phyloP scores from a whole-genome alignment of 2,888 invertebrate genomes.

The Panopea generosa region DNA sequence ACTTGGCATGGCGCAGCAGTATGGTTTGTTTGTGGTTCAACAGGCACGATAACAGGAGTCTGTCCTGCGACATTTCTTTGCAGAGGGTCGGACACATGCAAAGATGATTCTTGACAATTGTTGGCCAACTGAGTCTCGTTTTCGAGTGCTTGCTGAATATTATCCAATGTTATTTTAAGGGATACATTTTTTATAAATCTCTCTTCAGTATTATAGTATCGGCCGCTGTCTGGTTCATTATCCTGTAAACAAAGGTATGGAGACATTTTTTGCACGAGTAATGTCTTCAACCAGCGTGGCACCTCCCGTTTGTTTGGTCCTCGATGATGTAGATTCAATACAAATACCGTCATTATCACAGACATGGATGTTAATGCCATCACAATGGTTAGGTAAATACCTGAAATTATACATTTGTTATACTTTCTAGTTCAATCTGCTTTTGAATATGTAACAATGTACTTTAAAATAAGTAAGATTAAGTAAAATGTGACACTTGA shows the following conservation, averaged over 20 bases:
- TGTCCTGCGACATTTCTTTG: background rate
- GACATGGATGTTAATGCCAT: slow-evolving; percentile 88
- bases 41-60: slow-evolving; percentile 6
- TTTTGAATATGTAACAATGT: too few relatives aligned
- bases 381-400: slow-evolving; percentile 87
- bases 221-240: slow-evolving; percentile 15
- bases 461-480: too few relatives aligned
- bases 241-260: slow-evolving; percentile 61
- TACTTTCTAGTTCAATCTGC: too few relatives aligned
- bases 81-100: too few relatives aligned
- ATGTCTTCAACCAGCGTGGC: slow-evolving; percentile 85
- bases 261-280: slow-evolving; percentile 74
- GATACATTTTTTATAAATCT: slow-evolving; percentile 80
- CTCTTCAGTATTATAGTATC: slow-evolving; percentile 59
- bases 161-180: slow-evolving; percentile 83
- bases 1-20: background rate
- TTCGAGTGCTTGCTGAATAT: slow-evolving; percentile 83
- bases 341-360: slow-evolving; percentile 87
- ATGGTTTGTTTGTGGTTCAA: background rate
- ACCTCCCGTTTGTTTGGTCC: slow-evolving; percentile 86
- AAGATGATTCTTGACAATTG: background rate
- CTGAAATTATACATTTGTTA: slow-evolving; percentile 81
- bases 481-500: too few relatives aligned
- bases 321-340: slow-evolving; percentile 88
- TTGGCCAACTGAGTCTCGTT: slow-evolving; percentile 77